Evolutionary conservation across 2,888 invertebrate genomes (phyloP).

Genomic region (Himalopsyche kuldschensis): DNA sequence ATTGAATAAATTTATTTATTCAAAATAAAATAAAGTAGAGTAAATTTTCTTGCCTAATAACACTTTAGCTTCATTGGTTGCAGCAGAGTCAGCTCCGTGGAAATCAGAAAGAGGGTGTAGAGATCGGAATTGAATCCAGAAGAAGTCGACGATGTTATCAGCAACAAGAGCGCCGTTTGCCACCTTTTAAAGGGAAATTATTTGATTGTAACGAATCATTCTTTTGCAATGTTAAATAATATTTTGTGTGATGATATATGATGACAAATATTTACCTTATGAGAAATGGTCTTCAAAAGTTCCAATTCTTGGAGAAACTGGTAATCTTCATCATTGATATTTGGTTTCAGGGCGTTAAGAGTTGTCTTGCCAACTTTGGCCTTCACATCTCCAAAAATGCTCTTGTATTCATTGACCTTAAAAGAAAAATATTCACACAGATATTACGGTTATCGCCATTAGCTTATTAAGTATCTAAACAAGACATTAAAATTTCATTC

Average conservation of each 20-base stretch:
- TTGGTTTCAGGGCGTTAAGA: slow-evolving; percentile 48
- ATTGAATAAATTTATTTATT: slow-evolving; percentile 37
- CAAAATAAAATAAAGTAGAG: too few species aligned
- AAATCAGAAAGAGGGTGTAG: slow-evolving; percentile 66
- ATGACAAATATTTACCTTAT: slow-evolving; percentile 49
- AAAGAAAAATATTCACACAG: slow-evolving; percentile 32
- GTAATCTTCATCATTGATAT: slow-evolving; percentile 60
- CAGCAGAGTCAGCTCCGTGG: slow-evolving; percentile 67
- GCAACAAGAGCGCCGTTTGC: slow-evolving; percentile 52
- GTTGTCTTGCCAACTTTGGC: slow-evolving; percentile 45
- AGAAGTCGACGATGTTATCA: slow-evolving; percentile 66
- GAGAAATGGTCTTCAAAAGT: slow-evolving; percentile 60
- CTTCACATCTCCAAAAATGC: slow-evolving; percentile 49
- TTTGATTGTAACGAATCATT: not conserved
- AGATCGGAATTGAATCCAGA: slow-evolving; percentile 66
- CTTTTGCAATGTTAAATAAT: not conserved
- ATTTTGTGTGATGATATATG: not conserved
- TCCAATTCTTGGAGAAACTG: slow-evolving; percentile 66
- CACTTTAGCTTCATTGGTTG: slow-evolving; percentile 66
- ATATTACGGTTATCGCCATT: too few species aligned
- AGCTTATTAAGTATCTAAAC: too few species aligned
- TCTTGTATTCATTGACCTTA: slow-evolving; percentile 51
- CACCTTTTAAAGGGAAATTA: slow-evolving; percentile 45
- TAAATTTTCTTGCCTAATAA: slow-evolving; percentile 54
- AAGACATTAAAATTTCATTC: not conserved